A percentile compares a stretch with the other conserved stretches of the same genome.
Conservation (phyloP, 2,113 vertebrate genomes). For the Fulica atra region DNA sequence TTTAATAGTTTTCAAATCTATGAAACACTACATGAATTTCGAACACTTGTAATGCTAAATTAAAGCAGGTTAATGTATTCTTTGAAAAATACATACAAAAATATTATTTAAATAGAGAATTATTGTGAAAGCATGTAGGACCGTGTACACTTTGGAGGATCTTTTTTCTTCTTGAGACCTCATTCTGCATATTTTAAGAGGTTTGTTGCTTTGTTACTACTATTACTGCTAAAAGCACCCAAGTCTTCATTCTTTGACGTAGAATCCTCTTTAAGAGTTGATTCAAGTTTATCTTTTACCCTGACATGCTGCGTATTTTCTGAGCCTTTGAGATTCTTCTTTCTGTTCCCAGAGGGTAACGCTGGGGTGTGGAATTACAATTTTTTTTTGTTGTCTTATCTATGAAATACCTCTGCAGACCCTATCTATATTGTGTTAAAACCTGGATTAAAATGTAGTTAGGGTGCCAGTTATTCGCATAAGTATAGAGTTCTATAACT, state of each 20-base stretch:
- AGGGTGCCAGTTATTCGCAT: background rate
- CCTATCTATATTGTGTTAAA: background rate
- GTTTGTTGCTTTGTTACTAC: background rate
- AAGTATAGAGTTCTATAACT: background rate
- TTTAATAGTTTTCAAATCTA: slow-evolving; percentile 8
- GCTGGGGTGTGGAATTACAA: background rate
- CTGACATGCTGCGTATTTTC: background rate
- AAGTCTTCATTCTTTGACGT: background rate
- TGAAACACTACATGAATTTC: background rate
- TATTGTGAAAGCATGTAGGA: background rate
- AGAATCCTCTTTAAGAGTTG: background rate
- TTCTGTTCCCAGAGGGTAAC: background rate
- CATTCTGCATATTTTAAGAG: background rate
- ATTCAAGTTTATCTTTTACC: background rate
- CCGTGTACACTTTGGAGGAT: fast-evolving
- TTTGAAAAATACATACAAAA: background rate
- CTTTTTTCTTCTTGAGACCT: background rate
- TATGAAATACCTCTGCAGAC: background rate
- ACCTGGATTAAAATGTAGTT: background rate
- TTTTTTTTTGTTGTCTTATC: background rate
- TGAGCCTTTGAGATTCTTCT: background rate
- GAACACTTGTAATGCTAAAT: background rate
- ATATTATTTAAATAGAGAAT: background rate
- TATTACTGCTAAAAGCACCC: background rate
- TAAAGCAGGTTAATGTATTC: background rate